These are phyloP conservation scores for Melinopterus prodromus DNA, from an alignment of 2,888 invertebrate genomes.

Conservation along the genomic window DNA sequence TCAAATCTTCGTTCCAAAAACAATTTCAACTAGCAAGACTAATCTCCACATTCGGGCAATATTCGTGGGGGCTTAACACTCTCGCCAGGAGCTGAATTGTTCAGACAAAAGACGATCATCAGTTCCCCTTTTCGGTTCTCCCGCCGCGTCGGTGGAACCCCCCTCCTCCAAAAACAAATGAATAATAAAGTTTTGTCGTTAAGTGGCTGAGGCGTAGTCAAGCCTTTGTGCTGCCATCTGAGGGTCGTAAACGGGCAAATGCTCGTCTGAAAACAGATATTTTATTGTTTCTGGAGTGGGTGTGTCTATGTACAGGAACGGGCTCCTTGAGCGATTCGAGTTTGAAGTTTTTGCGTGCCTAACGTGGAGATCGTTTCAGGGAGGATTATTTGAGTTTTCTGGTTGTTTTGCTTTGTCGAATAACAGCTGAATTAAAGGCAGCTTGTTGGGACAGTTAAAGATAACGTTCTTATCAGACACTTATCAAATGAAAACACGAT, in stretches of 20 bases:
- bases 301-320: background rate
- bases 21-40: background rate
- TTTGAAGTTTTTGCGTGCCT: background rate
- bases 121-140: background rate
- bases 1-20: background rate
- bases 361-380: background rate
- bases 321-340: background rate
- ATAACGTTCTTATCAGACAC: too few relatives aligned
- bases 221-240: background rate
- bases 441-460: too few relatives aligned
- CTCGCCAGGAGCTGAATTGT: background rate
- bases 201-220: background rate
- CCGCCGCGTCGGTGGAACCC: background rate
- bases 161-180: slow-evolving; percentile 4
- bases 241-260: background rate
- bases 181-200: slow-evolving; percentile 4
- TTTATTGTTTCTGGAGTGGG: slow-evolving; percentile 4
- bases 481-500: too few relatives aligned
- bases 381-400: too few relatives aligned
- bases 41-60: background rate
- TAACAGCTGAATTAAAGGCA: too few relatives aligned
- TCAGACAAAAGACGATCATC: background rate
- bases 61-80: background rate
- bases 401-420: too few relatives aligned
- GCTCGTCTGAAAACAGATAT: background rate